Percentiles rank a stretch among this genome's conserved stretches.
These are phyloP conservation scores for Bursaphelenchus mucronatus DNA, from an alignment of 1,140 invertebrate genomes.

Conservation along the genomic window DNA sequence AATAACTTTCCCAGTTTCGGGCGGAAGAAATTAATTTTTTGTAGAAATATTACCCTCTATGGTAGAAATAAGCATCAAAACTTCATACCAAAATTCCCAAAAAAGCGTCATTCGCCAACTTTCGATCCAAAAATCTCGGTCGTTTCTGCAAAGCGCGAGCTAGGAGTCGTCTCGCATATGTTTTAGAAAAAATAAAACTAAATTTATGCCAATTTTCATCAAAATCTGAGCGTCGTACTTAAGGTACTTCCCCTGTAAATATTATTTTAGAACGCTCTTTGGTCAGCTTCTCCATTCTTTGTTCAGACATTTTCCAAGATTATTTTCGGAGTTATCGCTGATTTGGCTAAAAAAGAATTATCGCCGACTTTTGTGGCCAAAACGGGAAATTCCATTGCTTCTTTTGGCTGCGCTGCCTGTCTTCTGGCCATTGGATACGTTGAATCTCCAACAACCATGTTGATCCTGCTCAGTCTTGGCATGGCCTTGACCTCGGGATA, in stretches of 20 bases:
- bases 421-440: conserved; percentile 11
- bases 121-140: no score
- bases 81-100: no score
- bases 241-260: no score
- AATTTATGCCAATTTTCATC: no score
- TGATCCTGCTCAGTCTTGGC: conserved; percentile 18
- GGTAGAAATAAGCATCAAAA: not conserved
- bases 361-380: conserved; percentile 27
- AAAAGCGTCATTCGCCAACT: no score
- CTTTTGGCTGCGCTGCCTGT: conserved; percentile 31
- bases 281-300: conserved; percentile 32
- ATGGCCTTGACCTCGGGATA: conserved; percentile 25
- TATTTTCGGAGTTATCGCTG: conserved; percentile 25
- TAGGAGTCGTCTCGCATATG: no score
- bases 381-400: conserved; percentile 27
- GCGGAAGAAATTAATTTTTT: no score
- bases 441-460: conserved; percentile 6
- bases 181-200: no score
- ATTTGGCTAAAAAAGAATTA: conserved; percentile 17
- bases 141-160: no score
- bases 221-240: no score
- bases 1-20: no score
- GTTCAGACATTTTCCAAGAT: conserved; percentile 30
- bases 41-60: not conserved
- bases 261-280: conserved; percentile 28